Percentiles rank a stretch among this genome's conserved stretches.
Evolutionary conservation across 92 coral and sea anemone species (phyloP).

Genomic region (Diadumene lineata): DNA sequence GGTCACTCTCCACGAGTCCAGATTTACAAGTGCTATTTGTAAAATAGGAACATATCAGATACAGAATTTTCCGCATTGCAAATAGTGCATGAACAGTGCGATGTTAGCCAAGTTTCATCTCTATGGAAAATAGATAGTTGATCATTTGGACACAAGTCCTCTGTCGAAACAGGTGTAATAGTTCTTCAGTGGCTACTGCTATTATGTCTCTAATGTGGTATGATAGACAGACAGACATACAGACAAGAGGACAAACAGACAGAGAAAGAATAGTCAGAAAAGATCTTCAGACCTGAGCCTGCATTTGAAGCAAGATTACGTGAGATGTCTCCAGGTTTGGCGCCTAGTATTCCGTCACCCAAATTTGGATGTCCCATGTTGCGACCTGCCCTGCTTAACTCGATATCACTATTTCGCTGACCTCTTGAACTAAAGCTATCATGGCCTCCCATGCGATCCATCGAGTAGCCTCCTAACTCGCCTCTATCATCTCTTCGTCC

Average conservation of each 20-base stretch:
- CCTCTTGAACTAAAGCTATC: slow-evolving; percentile 46
- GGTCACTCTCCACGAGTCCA: no score
- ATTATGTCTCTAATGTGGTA: no score
- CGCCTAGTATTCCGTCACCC: slow-evolving; percentile 92
- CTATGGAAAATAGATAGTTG: no score
- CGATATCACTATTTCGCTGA: slow-evolving; percentile 41
- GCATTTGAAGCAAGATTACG: slow-evolving; percentile 27
- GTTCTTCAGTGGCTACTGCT: neutral
- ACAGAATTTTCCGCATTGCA: neutral
- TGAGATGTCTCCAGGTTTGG: slow-evolving; percentile 81
- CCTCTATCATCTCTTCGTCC: slow-evolving; percentile 49
- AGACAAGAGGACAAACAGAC: neutral
- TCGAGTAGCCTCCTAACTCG: slow-evolving; percentile 22
- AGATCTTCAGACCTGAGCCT: slow-evolving; percentile 45
- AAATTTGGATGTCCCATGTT: slow-evolving; percentile 47
- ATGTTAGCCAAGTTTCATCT: no score
- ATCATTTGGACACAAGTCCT: no score
- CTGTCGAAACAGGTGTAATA: neutral
- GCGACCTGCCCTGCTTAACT: slow-evolving; percentile 34
- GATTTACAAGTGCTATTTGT: neutral
- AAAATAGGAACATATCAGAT: neutral
- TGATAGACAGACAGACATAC: slow-evolving; percentile 9
- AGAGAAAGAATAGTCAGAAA: slow-evolving; percentile 4
- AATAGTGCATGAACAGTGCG: neutral
- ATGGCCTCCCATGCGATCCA: slow-evolving; percentile 37